Evolutionary conservation across 2,888 invertebrate genomes (phyloP).

Genomic region (Muschampia plurimacula): DNA sequence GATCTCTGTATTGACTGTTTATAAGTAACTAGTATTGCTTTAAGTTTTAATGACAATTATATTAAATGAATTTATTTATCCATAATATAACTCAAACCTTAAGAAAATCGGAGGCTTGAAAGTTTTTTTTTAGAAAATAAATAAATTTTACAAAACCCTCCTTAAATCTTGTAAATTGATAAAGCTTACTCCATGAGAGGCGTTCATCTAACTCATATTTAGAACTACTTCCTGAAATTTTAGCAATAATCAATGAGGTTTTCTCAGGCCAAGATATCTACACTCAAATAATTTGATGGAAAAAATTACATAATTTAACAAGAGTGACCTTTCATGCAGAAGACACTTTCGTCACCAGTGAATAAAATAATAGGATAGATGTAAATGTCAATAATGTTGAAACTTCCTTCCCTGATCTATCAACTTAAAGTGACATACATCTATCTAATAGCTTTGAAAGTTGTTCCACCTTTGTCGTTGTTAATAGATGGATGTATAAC

Average conservation of each 20-base stretch:
- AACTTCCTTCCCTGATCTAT: slow-evolving; percentile 18
- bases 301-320: slow-evolving; percentile 30
- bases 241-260: neutral
- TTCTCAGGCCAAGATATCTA: neutral
- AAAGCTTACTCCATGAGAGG: no score
- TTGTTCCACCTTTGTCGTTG: neutral
- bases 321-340: slow-evolving; percentile 25
- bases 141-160: no score
- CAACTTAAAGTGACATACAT: slow-evolving; percentile 8
- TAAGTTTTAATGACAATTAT: no score
- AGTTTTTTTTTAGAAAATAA: no score
- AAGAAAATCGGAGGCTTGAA: no score
- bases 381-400: slow-evolving; percentile 29
- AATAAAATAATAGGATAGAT: slow-evolving; percentile 24
- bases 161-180: no score
- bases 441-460: slow-evolving; percentile 7
- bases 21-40: neutral
- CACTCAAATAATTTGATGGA: slow-evolving; percentile 13
- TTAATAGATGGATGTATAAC: neutral
- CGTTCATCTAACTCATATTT: no score
- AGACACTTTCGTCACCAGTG: slow-evolving; percentile 26
- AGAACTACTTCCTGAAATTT: neutral
- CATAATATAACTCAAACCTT: no score
- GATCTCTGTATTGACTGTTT: no score
- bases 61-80: no score